Evolutionary conservation across 2,888 invertebrate species (phyloP).

Genomic region (Myopa tessellatipennis): DNA sequence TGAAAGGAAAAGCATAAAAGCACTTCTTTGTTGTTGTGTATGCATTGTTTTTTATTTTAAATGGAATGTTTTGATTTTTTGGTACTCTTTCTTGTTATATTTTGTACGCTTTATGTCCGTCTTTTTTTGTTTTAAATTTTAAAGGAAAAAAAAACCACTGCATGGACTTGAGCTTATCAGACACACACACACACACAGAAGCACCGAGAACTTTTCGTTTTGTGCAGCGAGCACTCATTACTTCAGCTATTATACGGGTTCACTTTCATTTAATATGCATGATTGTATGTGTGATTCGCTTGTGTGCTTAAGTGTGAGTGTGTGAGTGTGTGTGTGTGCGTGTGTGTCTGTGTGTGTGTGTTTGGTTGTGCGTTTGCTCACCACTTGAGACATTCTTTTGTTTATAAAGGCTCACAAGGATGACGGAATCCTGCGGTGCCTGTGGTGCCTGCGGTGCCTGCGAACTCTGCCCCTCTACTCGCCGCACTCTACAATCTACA

Average conservation of each 20-base stretch:
- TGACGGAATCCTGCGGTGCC: slow-evolving; percentile 3
- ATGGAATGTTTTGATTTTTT: neutral
- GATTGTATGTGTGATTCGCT: neutral
- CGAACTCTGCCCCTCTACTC: neutral
- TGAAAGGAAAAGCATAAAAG: slow-evolving; percentile 32
- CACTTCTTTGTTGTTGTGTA: slow-evolving; percentile 4
- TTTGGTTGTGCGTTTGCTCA: slow-evolving; percentile 45
- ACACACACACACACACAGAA: neutral
- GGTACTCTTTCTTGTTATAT: neutral
- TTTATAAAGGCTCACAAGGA: slow-evolving; percentile 43
- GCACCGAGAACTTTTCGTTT: neutral
- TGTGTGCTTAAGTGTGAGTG: neutral
- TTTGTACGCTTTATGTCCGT: neutral
- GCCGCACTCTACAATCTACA: neutral
- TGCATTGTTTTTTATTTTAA: neutral
- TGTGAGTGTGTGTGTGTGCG: neutral
- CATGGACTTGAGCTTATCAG: slow-evolving; percentile 13
- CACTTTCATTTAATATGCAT: slow-evolving; percentile 34
- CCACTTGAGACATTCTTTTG: slow-evolving; percentile 60
- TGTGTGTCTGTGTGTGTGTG: neutral
- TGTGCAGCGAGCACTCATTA: slow-evolving; percentile 21
- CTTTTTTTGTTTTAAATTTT: neutral
- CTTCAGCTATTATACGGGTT: slow-evolving; percentile 22
- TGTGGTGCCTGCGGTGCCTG: neutral
- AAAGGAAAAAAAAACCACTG: neutral